Conservation (phyloP, 2,797 vertebrate genomes). For the Esox lucius region DNA sequence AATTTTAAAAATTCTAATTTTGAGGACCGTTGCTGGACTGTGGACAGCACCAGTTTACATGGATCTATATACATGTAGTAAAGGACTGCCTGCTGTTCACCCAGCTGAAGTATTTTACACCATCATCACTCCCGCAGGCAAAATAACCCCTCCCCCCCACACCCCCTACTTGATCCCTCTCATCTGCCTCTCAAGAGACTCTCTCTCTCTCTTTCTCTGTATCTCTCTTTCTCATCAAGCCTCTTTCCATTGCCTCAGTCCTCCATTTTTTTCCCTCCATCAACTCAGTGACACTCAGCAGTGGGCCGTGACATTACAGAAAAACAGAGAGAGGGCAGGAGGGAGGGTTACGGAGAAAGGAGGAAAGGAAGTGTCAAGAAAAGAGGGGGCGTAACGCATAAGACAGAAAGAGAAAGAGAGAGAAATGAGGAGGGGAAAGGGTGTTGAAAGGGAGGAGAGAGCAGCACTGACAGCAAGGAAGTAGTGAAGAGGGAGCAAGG, state of each 20-base stretch:
- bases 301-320: constrained; percentile 78
- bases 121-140: constrained; percentile 54
- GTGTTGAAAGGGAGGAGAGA: constrained; percentile 29
- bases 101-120: constrained; percentile 62
- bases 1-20: background rate
- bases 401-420: constrained; percentile 52
- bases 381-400: constrained; percentile 41
- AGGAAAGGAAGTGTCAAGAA: constrained; percentile 22
- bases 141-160: constrained; percentile 44
- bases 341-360: background rate
- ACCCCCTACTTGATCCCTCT: background rate
- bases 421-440: constrained; percentile 58
- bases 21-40: constrained; percentile 25
- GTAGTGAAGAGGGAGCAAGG: constrained; percentile 64
- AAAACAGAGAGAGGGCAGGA: constrained; percentile 57
- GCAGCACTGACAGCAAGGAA: background rate
- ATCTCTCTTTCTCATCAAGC: constrained; percentile 51
- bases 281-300: constrained; percentile 76
- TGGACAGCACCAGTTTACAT: constrained; percentile 61
- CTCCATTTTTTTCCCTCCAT: constrained; percentile 76
- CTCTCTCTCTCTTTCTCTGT: constrained; percentile 41
- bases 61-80: constrained; percentile 65
- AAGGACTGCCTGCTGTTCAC: constrained; percentile 49
- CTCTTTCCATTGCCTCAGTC: constrained; percentile 55
- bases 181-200: constrained; percentile 9